A percentile compares a stretch with the other conserved stretches of the same genome.
Evolutionary conservation across 2,888 invertebrate genomes (phyloP).

Genomic region (Apamea anceps): DNA sequence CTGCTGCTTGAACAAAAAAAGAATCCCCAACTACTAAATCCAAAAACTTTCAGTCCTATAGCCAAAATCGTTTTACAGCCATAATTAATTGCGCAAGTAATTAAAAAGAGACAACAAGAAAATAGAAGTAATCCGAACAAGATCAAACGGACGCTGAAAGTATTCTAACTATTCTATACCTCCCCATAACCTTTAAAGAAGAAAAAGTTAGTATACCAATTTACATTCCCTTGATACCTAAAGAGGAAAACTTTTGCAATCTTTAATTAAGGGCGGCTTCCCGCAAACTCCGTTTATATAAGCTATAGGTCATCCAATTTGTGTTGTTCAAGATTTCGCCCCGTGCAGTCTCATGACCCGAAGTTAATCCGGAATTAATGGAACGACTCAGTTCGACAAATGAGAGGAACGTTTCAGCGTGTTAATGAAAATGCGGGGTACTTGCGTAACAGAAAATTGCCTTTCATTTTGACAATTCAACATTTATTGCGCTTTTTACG

Average conservation of each 20-base stretch:
- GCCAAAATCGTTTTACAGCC: background rate
- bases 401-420: conserved; percentile 14
- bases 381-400: conserved; percentile 4
- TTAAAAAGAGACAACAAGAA: conserved; percentile 25
- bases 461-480: background rate
- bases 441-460: background rate
- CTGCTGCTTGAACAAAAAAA: too few relatives aligned
- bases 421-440: conserved; percentile 17
- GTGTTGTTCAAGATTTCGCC: conserved; percentile 2
- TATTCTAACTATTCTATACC: conserved; percentile 42
- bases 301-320: background rate
- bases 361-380: conserved; percentile 30
- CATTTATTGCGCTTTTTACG: background rate
- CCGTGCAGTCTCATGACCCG: conserved; percentile 11
- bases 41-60: background rate
- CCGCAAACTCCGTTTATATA: conserved; percentile 15
- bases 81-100: conserved; percentile 18
- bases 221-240: conserved; percentile 32
- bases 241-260: conserved; percentile 36
- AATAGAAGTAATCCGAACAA: conserved; percentile 4
- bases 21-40: background rate
- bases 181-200: conserved; percentile 9
- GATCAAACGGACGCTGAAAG: conserved; percentile 18
- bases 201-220: conserved; percentile 51
- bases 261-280: conserved; percentile 34